Evolutionary conservation across 2,888 invertebrate species (phyloP), one percentile per base, ranked within the genome.

Genomic region (Mythimna impura): DNA sequence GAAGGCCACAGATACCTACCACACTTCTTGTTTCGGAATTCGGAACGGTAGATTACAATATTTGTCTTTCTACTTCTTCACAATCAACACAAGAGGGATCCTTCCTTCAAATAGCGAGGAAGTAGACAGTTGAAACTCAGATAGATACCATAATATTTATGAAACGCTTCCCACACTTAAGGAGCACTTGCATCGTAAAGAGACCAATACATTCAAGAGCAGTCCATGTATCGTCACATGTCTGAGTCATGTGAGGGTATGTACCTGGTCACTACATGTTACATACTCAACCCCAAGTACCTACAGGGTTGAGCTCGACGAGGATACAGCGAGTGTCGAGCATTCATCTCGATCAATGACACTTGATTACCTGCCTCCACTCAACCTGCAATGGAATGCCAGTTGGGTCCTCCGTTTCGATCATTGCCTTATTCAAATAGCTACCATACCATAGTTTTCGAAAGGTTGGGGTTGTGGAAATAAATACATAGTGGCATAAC

Each of bases 301-400:
- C 10, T 43, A 66, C 54, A 30, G 43, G 66, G 43, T 65, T 58
- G 57, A 52, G 63, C 61, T 66, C 57, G 70, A 6, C 55, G 63
- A 54, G 66, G 64, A 84, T 73, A 68, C 68, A 70, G 73, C 73
- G 65, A 69, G 66, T 71, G 67, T 61, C 64, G 50, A 79, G 77
- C 60, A 68, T 84, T 84, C 77, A 71, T 73, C 71, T 65, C 78
- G 68, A 78, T 78, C 73, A 81, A 84, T 70, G 73, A 81, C 82
- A 81, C 82, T 84, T 73, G 73, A 84, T 84, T 73, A 77, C 57
- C 83, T 70, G 67, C 40, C 60, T 54, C 47, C 50, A 34, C 78
- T 68, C 67, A 55, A 47, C 63, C 60, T 66, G 69, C 68, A 66
- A 61, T 70, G 74, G 83, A 82, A 80, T 80, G 73, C 63, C 73